phyloP scores from a whole-genome alignment of 2,888 invertebrate genomes.

The Apamea sordens region DNA sequence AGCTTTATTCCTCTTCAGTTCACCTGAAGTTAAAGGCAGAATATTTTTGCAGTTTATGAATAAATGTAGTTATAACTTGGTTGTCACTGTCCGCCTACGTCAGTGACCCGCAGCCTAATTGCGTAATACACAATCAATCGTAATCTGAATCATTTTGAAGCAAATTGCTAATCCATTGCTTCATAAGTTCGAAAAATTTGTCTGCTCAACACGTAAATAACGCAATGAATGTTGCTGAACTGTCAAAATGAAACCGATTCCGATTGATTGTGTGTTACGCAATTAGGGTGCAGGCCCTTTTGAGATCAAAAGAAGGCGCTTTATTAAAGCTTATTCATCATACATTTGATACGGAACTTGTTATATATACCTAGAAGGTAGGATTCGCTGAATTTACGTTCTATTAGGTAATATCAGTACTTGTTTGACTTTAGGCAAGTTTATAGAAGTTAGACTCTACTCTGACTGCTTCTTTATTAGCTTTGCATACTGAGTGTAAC shows the following conservation, averaged over 20 bases:
- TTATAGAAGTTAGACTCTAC: background rate
- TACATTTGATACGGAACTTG: constrained; percentile 28
- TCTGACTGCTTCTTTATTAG: background rate
- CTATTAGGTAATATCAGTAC: constrained; percentile 16
- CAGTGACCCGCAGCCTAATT: too few species aligned
- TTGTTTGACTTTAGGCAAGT: constrained; percentile 2
- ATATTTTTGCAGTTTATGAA: constrained; percentile 57
- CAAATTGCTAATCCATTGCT: too few species aligned
- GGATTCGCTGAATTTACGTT: background rate
- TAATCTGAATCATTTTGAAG: too few species aligned
- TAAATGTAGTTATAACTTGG: constrained; percentile 56
- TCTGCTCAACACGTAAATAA: too few species aligned
- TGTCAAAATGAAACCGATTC: too few species aligned
- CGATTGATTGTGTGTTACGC: too few species aligned
- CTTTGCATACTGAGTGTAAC: background rate
- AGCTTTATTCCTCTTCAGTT: constrained; percentile 36
- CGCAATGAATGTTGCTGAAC: too few species aligned
- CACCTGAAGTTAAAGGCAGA: constrained; percentile 50
- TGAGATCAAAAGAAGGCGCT: constrained; percentile 51
- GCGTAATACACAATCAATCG: too few species aligned
- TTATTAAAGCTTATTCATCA: constrained; percentile 41
- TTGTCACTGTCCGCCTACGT: constrained; percentile 28
- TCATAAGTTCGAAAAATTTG: too few species aligned
- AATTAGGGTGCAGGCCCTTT: too few species aligned
- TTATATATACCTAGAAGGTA: background rate